phyloP scores from a whole-genome alignment of 2,888 invertebrate genomes.

The Dolichomitus sp. region DNA sequence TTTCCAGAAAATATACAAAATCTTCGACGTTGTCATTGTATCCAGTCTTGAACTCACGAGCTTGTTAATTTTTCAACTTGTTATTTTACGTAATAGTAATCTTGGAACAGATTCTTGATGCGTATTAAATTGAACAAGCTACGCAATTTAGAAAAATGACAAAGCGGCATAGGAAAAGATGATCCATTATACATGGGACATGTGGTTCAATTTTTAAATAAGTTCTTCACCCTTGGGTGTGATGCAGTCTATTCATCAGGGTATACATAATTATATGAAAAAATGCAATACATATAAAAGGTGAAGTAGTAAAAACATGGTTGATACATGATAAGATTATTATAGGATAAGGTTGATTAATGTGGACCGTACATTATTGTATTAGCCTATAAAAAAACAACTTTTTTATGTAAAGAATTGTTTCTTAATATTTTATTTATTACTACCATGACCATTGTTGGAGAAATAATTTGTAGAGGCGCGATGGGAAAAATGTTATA shows the following conservation, averaged over 20 bases:
- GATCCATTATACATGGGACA: neutral
- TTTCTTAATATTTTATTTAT: too few species aligned
- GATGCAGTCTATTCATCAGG: neutral
- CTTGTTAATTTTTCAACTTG: neutral
- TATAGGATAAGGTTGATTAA: too few species aligned
- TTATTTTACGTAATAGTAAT: neutral
- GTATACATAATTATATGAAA: neutral
- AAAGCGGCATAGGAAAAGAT: neutral
- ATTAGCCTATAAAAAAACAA: too few species aligned
- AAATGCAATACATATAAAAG: too few species aligned
- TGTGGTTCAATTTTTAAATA: neutral
- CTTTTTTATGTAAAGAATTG: too few species aligned
- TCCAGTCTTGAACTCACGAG: neutral
- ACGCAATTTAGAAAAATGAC: neutral
- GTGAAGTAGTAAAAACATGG: too few species aligned
- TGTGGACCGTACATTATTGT: too few species aligned
- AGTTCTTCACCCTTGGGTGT: neutral
- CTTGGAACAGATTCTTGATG: neutral
- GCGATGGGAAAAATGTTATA: too few species aligned
- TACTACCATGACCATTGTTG: too few species aligned
- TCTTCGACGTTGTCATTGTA: conserved; percentile 31
- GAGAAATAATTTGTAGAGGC: too few species aligned
- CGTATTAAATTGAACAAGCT: neutral
- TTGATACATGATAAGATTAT: too few species aligned
- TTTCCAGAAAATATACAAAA: conserved; percentile 49